Evolutionary conservation across 2,797 vertebrate genomes (phyloP).

Genomic region (Tapera naevia): DNA sequence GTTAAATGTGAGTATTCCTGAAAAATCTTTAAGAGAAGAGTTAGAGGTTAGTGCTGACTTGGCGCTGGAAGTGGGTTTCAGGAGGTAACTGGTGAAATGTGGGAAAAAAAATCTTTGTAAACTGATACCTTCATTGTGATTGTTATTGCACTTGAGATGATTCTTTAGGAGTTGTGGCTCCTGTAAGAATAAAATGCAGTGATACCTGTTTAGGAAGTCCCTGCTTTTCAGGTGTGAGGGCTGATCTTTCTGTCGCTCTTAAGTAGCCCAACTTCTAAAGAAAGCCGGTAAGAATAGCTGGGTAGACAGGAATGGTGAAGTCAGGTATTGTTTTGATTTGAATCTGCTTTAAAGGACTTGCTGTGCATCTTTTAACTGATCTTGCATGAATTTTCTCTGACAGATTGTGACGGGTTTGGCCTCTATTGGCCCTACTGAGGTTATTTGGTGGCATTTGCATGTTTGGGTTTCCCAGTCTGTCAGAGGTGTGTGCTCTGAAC

Average conservation of each 20-base stretch:
- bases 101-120: background rate
- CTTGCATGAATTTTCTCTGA: background rate
- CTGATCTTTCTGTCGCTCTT: background rate
- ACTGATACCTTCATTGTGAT: background rate
- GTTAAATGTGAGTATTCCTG: rapidly evolving
- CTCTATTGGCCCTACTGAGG: background rate
- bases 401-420: background rate
- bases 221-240: background rate
- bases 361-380: background rate
- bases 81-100: background rate
- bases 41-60: background rate
- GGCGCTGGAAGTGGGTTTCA: background rate
- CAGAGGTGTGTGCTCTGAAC: background rate
- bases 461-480: background rate
- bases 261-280: background rate
- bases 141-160: background rate
- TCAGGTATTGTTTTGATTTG: background rate
- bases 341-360: background rate
- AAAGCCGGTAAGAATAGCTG: background rate
- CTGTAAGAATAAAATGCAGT: background rate
- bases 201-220: background rate
- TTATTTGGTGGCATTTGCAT: background rate
- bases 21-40: background rate
- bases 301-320: background rate
- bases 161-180: background rate